A percentile compares a stretch with the other conserved stretches of the same genome.
These are phyloP conservation scores for Deroptyus accipitrinus DNA, from an alignment of 2,113 vertebrate species.

Conservation along the genomic window DNA sequence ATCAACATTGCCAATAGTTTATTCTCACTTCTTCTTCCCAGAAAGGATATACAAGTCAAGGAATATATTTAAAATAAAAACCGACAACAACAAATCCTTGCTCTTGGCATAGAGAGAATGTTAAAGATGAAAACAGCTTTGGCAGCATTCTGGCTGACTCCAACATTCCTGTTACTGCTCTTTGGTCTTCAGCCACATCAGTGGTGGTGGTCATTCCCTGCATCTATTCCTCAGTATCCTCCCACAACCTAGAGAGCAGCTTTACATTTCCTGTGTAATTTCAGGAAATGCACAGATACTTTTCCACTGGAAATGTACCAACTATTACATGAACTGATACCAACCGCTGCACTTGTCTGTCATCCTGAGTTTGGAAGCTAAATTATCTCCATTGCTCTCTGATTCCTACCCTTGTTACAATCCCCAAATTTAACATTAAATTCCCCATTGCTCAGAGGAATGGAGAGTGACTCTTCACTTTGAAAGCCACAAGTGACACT, in stretches of 20 bases:
- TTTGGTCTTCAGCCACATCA: background rate
- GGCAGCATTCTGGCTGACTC: background rate
- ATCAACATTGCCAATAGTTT: background rate
- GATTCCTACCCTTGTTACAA: background rate
- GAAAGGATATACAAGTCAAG: background rate
- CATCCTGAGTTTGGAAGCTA: background rate
- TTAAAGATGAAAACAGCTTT: background rate
- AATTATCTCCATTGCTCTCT: background rate
- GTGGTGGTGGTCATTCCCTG: background rate
- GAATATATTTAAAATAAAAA: background rate
- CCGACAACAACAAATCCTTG: background rate
- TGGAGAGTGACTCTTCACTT: background rate
- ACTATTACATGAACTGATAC: background rate
- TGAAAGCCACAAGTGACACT: background rate
- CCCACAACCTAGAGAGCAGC: background rate
- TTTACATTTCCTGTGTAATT: background rate
- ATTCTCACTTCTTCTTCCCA: background rate
- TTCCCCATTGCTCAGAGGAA: background rate
- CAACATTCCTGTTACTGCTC: background rate
- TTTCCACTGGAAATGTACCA: background rate
- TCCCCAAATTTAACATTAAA: background rate
- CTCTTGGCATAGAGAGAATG: background rate
- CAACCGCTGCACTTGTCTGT: background rate
- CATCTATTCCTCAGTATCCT: background rate
- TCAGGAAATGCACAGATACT: background rate